These are phyloP conservation scores for Trogon melanurus DNA, from an alignment of 2,113 vertebrate species.

Conservation along the genomic window DNA sequence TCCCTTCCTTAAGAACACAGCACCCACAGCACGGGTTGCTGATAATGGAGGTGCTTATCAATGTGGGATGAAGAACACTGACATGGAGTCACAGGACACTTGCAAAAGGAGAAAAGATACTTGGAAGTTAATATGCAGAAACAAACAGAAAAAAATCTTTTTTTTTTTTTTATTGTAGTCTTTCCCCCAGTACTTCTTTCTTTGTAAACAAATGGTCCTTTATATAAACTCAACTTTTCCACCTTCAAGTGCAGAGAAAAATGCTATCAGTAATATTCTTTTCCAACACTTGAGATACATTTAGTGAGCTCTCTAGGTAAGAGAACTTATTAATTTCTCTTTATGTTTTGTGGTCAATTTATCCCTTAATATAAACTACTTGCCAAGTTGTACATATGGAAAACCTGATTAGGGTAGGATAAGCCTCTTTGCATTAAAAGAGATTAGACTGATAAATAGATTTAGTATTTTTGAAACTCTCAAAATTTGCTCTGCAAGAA, in stretches of 20 bases:
- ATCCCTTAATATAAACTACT: neutral
- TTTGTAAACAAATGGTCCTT: neutral
- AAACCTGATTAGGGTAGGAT: neutral
- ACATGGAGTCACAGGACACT: neutral
- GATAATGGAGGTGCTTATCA: neutral
- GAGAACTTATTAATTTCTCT: neutral
- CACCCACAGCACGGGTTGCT: neutral
- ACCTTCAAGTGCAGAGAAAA: neutral
- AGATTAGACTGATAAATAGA: neutral
- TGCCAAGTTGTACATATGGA: neutral
- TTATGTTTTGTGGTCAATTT: neutral
- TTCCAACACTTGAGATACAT: neutral
- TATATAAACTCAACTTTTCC: neutral
- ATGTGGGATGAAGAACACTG: neutral
- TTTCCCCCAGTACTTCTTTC: neutral
- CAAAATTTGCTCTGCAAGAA: neutral
- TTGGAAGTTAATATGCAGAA: neutral
- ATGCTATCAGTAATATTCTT: neutral
- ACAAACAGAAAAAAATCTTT: neutral
- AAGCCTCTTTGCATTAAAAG: neutral
- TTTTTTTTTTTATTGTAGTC: neutral
- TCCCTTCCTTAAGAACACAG: neutral
- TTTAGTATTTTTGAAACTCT: neutral
- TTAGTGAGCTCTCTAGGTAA: neutral
- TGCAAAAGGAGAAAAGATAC: neutral